Conservation (phyloP, 2,113 vertebrate genomes). For the Pelodiscus sinensis region DNA sequence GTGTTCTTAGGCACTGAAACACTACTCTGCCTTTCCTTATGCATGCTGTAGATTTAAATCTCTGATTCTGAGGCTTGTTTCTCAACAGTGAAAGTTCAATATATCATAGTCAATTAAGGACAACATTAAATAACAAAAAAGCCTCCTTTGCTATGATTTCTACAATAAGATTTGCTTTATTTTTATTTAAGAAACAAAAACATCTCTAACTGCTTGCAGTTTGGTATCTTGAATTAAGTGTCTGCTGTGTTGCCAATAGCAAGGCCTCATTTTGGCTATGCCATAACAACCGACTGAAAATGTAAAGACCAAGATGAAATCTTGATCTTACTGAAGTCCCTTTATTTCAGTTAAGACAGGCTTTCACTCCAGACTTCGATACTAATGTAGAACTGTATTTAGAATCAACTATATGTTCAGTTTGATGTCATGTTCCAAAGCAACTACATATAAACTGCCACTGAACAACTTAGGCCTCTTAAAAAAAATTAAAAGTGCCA, state of each 20-base stretch:
- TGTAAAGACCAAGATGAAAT: slow-evolving; percentile 49
- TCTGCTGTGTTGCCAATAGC: slow-evolving; percentile 12
- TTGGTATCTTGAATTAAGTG: slow-evolving; percentile 16
- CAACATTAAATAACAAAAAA: not conserved
- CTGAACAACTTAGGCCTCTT: slow-evolving; percentile 17
- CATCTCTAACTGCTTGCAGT: not conserved
- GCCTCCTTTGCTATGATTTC: not conserved
- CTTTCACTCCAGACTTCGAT: slow-evolving; percentile 21
- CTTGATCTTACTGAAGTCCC: not conserved
- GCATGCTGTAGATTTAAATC: no score
- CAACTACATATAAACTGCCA: not conserved
- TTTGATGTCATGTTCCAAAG: not conserved
- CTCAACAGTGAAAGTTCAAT: not conserved
- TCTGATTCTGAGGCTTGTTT: not conserved
- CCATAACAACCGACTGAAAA: slow-evolving; percentile 5
- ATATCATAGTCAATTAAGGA: not conserved
- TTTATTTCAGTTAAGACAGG: not conserved
- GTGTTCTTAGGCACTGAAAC: not conserved
- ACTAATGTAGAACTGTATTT: not conserved
- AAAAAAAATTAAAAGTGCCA: not conserved
- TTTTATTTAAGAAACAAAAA: not conserved
- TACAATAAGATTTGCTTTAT: not conserved
- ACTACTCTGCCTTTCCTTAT: not conserved
- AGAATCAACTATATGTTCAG: not conserved
- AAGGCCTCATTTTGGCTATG: not conserved